Evolutionary conservation across 1,140 invertebrate genomes (phyloP), one percentile per base, ranked within the genome.

Genomic region (Drosophila pseudoananassae): DNA sequence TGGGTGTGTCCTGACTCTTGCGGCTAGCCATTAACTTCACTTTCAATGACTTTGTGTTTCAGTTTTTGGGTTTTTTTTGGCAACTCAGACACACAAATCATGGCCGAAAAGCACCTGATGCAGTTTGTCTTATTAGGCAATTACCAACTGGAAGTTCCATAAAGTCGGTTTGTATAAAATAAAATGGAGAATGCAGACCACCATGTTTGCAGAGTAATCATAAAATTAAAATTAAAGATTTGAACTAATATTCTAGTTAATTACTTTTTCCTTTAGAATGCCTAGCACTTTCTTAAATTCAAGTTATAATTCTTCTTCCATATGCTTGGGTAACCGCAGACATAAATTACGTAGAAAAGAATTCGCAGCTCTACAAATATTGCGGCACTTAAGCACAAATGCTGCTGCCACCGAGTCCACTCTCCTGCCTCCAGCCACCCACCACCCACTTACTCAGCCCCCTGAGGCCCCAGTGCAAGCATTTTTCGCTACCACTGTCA

Each of bases 361-460:
- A 65, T 78, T 73, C 31, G 46, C 45, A 23, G 82, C 64, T 77
- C 76, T 81, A 77, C 82, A 78, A 85, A 82, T 85, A 85, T 82
- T 82, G 78, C 78, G 51, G 70, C 82, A 87, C 82, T 85, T 85
- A 77, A 82, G 61, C 74, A 65, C 82, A 87, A 87, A 78, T 88
- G 83, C 78, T 68, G 82, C 75, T 68, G 82, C 75, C 52, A 61
- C 71, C 72, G 63, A 87, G 12, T n/a, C 10, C 72, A 68, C 73
- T 63, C 61, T 52, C 54, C 27, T 14, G 38, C 14, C 38, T 4
- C 12, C 3, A 20, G 4, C 38, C 59, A 40, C 60, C 46, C 45
- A 57, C 4, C 55, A n/a, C 38, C 51, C 61, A 43, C 6, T 15
- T 3, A 20, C 25, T 5, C 25, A 5, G 25, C 25, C 25, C 25